phyloP scores from a whole-genome alignment of 2,888 invertebrate species.

The Neria commutata region DNA sequence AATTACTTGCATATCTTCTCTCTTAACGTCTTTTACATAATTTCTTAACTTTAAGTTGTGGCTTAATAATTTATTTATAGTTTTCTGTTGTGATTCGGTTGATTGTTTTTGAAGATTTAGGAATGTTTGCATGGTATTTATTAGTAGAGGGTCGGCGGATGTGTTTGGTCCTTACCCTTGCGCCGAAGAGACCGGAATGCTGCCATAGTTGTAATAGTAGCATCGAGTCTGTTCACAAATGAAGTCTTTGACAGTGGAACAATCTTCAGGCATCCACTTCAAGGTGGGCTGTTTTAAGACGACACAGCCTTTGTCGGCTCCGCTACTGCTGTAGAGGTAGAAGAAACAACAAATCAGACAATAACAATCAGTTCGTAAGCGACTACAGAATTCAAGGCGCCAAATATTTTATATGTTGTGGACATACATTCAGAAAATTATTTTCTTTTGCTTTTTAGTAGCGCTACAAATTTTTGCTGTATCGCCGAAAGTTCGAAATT shows the following conservation, averaged over 20 bases:
- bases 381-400: no score
- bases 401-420: no score
- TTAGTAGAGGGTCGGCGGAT: constrained; percentile 37
- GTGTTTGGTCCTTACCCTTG: constrained; percentile 77
- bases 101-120: constrained; percentile 27
- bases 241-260: constrained; percentile 82
- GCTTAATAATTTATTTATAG: constrained; percentile 31
- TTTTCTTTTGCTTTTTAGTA: no score
- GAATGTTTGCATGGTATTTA: constrained; percentile 22
- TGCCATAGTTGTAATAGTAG: constrained; percentile 90
- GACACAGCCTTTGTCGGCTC: constrained; percentile 75
- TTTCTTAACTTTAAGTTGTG: constrained; percentile 15
- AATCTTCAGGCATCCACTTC: constrained; percentile 84
- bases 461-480: no score
- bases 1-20: constrained; percentile 37
- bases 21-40: constrained; percentile 17
- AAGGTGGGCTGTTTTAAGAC: constrained; percentile 78
- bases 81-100: constrained; percentile 31
- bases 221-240: constrained; percentile 90
- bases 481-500: no score
- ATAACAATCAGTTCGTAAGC: no score
- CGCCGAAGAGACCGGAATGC: constrained; percentile 86
- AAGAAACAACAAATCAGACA: constrained; percentile 17
- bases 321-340: constrained; percentile 65
- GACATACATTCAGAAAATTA: no score